Percentiles rank a stretch among this genome's conserved stretches.
phyloP scores from a whole-genome alignment of 2,888 invertebrate species.

The Macrophya alboannulata region DNA sequence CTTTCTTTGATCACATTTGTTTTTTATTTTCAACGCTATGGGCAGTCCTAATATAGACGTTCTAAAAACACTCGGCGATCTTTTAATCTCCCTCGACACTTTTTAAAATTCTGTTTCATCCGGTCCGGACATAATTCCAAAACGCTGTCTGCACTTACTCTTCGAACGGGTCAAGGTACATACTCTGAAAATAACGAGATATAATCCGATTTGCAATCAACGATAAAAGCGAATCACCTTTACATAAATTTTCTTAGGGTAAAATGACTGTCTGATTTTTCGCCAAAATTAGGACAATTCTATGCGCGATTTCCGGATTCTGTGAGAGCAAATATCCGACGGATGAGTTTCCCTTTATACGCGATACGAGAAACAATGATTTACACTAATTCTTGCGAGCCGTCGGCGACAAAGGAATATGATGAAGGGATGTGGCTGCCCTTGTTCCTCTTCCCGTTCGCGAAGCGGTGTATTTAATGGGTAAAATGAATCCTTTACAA shows the following conservation, averaged over 20 bases:
- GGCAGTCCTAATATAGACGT: background rate
- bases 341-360: background rate
- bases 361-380: background rate
- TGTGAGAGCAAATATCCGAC: background rate
- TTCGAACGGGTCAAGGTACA: constrained; percentile 1
- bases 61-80: background rate
- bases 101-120: background rate
- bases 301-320: background rate
- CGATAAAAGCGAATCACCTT: background rate
- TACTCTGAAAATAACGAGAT: constrained; percentile 11
- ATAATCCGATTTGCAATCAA: background rate
- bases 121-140: background rate
- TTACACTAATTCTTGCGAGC: background rate
- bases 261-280: background rate
- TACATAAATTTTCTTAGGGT: background rate
- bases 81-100: constrained; percentile 13
- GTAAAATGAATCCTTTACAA: constrained; percentile 27
- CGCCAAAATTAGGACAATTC: background rate
- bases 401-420: constrained; percentile 48
- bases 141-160: background rate
- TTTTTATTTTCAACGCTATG: background rate
- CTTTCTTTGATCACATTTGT: constrained; percentile 46
- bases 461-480: constrained; percentile 8
- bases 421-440: constrained; percentile 53
- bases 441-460: background rate